These are phyloP conservation scores for Pipistrellus nathusii DNA, from an alignment of 2,797 vertebrate genomes.

Conservation along the genomic window DNA sequence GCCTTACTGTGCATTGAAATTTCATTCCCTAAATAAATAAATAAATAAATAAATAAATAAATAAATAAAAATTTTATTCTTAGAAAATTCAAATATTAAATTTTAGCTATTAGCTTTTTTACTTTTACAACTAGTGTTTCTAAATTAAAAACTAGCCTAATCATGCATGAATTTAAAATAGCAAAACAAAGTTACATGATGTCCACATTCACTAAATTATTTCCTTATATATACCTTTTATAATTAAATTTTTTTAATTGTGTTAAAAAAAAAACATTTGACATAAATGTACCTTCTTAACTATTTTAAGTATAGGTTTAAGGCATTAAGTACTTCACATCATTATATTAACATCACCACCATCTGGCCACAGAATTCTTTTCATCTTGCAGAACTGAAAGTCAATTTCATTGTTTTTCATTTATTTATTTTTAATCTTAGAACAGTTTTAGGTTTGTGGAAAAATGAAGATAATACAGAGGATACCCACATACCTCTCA, in stretches of 20 bases:
- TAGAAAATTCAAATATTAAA: conserved; percentile 1
- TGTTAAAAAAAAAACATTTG: neutral
- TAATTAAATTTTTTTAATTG: neutral
- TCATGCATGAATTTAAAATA: neutral
- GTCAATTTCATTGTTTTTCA: neutral
- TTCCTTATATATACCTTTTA: conserved; percentile 1
- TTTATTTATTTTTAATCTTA: neutral
- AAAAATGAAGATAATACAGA: neutral
- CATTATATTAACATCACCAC: no score
- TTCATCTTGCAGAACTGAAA: neutral
- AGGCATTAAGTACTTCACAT: rapidly evolving
- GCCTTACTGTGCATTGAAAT: neutral
- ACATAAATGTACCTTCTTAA: neutral
- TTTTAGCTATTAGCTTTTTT: neutral
- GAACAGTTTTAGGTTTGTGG: neutral
- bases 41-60: neutral
- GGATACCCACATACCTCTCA: neutral
- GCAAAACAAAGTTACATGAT: neutral
- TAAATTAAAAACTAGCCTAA: conserved; percentile 7
- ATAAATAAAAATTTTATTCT: neutral
- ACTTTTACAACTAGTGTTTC: conserved; percentile 37
- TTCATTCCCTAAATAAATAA: no score
- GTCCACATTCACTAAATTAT: neutral
- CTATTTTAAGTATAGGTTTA: neutral
- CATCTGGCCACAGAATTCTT: neutral